These are phyloP conservation scores for Amphipoea oculea DNA, from an alignment of 2,888 invertebrate species.

Conservation along the genomic window DNA sequence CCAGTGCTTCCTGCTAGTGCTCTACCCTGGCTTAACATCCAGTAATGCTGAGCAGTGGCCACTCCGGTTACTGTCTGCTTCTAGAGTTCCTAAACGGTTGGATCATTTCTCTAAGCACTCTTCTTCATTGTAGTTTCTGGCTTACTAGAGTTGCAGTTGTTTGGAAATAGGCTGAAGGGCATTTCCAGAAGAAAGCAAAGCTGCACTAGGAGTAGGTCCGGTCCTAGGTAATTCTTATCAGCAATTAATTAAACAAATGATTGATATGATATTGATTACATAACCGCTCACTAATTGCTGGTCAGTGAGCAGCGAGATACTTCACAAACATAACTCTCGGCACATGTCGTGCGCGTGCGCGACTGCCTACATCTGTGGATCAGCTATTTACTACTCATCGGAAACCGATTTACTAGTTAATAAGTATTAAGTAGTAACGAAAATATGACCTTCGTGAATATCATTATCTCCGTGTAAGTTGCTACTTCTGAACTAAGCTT, in stretches of 20 bases:
- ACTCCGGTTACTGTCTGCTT: neutral
- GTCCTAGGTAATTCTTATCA: no score
- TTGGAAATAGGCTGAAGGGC: neutral
- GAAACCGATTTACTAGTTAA: neutral
- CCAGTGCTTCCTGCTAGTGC: no score
- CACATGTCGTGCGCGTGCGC: neutral
- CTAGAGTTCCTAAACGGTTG: neutral
- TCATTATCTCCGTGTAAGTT: neutral
- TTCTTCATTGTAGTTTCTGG: neutral
- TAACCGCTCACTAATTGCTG: neutral
- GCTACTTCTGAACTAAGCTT: constrained; percentile 11
- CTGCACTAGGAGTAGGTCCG: neutral
- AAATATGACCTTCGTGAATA: neutral
- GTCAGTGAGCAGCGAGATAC: neutral
- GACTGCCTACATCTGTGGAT: neutral
- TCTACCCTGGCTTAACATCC: neutral
- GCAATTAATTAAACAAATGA: neutral
- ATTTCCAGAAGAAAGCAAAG: neutral
- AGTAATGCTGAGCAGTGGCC: no score
- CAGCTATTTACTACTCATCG: neutral
- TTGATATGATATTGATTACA: neutral
- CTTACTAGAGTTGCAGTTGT: no score
- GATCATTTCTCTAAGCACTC: neutral
- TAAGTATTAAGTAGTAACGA: neutral
- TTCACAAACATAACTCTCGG: no score